Evolutionary conservation across 2,797 vertebrate genomes (phyloP).

Genomic region (Leucoraja ocellata): DNA sequence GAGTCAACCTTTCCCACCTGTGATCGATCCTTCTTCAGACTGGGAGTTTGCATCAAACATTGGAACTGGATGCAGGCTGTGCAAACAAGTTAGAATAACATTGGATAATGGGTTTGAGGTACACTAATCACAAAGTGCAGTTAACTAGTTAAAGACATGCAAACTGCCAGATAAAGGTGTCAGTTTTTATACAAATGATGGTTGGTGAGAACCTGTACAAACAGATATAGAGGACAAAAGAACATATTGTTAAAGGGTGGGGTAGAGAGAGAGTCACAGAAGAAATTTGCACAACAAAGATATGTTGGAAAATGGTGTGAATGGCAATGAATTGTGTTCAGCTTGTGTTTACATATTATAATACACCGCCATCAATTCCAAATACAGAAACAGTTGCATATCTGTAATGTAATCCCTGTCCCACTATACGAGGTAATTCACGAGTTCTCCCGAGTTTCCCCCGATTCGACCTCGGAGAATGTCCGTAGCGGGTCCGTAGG

Average conservation of each 20-base stretch:
- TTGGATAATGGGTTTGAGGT: background rate
- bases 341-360: background rate
- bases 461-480: no score
- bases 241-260: background rate
- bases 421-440: no score
- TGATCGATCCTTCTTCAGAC: no score
- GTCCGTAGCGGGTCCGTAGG: no score
- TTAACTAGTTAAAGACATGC: background rate
- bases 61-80: no score
- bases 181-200: background rate
- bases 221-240: background rate
- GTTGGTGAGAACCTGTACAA: background rate
- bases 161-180: background rate
- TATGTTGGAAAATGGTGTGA: background rate
- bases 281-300: background rate
- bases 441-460: no score
- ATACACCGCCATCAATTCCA: background rate
- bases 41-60: no score
- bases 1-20: no score
- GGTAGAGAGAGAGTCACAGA: background rate
- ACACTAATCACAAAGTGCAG: background rate
- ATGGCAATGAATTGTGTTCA: background rate
- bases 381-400: background rate
- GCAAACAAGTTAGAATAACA: no score
- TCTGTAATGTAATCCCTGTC: no score